phyloP scores from a whole-genome alignment of 1,140 invertebrate species.

The Drosophila guanche region DNA sequence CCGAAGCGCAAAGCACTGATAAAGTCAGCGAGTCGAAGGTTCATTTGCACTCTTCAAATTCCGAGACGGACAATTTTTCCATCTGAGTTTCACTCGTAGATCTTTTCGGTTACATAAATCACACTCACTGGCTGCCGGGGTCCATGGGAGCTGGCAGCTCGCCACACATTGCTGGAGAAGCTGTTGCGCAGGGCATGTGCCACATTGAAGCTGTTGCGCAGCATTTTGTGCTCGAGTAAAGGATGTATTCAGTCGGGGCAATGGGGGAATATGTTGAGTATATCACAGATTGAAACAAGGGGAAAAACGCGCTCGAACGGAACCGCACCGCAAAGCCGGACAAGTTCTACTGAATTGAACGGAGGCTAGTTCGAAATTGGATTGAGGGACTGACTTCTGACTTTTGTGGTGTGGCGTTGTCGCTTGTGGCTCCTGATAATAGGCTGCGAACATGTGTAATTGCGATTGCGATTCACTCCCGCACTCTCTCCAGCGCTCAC shows the following conservation, averaged over 20 bases:
- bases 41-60: conserved; percentile 5
- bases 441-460: conserved; percentile 74
- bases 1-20: conserved; percentile 47
- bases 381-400: conserved; percentile 11
- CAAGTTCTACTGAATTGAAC: conserved; percentile 58
- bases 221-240: conserved; percentile 38
- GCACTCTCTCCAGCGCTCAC: conserved; percentile 1
- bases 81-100: conserved; percentile 2
- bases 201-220: conserved; percentile 63
- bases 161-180: conserved; percentile 55
- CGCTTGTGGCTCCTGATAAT: conserved; percentile 49
- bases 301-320: conserved; percentile 22
- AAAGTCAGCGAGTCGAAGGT: conserved; percentile 30
- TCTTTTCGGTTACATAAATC: conserved; percentile 20
- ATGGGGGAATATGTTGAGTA: conserved; percentile 12
- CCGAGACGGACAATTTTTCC: conserved; percentile 24
- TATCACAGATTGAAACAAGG: conserved; percentile 2
- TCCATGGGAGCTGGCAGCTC: conserved; percentile 60
- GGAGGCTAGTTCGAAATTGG: background rate
- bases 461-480: conserved; percentile 68
- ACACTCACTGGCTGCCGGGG: conserved; percentile 69
- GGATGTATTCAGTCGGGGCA: conserved; percentile 7
- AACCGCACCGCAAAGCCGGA: conserved; percentile 56
- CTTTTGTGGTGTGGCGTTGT: background rate
- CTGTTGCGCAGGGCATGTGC: conserved; percentile 51